phyloP scores from a whole-genome alignment of 2,888 invertebrate species.

The Drosophila monieri region DNA sequence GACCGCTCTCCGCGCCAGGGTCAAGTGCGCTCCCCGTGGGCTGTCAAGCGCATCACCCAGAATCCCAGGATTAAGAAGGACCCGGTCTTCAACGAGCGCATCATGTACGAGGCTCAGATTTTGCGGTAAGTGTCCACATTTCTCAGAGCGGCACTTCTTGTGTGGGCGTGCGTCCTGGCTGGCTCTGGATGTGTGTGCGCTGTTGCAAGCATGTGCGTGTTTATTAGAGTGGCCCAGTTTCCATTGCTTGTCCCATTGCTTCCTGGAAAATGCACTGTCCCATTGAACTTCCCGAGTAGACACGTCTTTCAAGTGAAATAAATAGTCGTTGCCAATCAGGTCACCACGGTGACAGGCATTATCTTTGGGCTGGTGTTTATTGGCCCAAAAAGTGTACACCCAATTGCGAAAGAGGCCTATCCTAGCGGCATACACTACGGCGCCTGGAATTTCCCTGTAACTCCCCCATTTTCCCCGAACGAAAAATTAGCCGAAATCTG shows the following conservation, averaged over 20 bases:
- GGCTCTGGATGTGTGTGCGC: not conserved
- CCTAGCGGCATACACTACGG: not conserved
- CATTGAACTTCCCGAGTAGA: no score
- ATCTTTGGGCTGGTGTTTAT: no score
- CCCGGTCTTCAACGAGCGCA: constrained; percentile 84
- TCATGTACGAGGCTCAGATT: constrained; percentile 89
- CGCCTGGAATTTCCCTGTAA: not conserved
- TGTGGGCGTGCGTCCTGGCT: constrained; percentile 25
- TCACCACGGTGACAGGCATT: no score
- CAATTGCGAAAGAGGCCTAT: not conserved
- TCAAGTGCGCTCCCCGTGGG: constrained; percentile 92
- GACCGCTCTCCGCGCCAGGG: constrained; percentile 89
- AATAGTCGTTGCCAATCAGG: no score
- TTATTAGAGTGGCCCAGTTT: not conserved
- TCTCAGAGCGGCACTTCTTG: constrained; percentile 14
- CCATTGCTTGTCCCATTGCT: not conserved
- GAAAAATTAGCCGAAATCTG: not conserved
- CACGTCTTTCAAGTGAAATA: not conserved
- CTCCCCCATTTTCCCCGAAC: not conserved
- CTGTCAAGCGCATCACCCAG: constrained; percentile 89
- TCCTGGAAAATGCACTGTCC: no score
- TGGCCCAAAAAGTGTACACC: not conserved
- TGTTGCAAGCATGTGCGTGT: not conserved
- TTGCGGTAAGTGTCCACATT: constrained; percentile 83
- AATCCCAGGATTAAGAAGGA: constrained; percentile 73